Conservation (phyloP, 1,140 invertebrate species). For the Lepidurus packardi region DNA sequence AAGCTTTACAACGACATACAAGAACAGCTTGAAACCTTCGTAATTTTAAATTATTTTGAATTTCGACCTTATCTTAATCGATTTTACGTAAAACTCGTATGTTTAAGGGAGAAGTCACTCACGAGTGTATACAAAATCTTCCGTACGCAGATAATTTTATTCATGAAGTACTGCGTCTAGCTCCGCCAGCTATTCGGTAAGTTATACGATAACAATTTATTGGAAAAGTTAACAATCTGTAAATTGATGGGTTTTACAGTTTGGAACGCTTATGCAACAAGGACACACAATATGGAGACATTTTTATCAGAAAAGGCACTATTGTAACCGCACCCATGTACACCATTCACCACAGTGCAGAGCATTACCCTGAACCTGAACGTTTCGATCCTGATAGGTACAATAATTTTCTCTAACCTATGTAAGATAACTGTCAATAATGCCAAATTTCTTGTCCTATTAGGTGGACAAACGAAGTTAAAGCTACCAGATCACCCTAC, state of each 20-base stretch:
- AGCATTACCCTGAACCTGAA: constrained; percentile 55
- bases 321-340: constrained; percentile 49
- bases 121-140: constrained; percentile 45
- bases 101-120: constrained; percentile 39
- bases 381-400: constrained; percentile 55
- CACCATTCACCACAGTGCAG: constrained; percentile 54
- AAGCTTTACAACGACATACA: constrained; percentile 43
- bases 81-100: too few species aligned
- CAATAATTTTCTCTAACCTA: constrained; percentile 39
- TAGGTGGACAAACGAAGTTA: constrained; percentile 41
- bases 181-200: constrained; percentile 44
- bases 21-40: constrained; percentile 33
- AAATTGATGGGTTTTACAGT: not conserved
- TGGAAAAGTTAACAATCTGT: not conserved
- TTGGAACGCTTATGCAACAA: constrained; percentile 35
- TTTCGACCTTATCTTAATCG: too few species aligned
- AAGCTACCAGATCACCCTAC: constrained; percentile 44
- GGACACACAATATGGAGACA: constrained; percentile 40
- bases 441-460: not conserved
- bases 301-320: constrained; percentile 46
- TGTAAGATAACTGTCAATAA: too few species aligned
- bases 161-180: constrained; percentile 49
- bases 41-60: constrained; percentile 16
- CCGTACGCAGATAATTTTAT: constrained; percentile 47
- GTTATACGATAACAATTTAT: too few species aligned